Conservation (phyloP, 2,888 invertebrate genomes). For the Pollenia griseotomentosa region DNA sequence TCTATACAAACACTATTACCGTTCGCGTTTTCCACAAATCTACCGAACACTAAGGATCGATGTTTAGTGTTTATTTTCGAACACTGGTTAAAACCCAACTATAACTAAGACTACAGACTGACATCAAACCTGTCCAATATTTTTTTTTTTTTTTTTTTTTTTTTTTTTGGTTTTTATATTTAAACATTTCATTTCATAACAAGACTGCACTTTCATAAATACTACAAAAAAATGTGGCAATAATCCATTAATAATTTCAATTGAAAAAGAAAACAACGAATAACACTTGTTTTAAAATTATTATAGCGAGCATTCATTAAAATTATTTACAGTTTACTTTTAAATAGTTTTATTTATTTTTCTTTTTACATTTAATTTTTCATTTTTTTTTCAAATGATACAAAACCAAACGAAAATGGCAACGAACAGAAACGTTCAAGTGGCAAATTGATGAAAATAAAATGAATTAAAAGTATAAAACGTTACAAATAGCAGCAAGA, state of each 20-base stretch:
- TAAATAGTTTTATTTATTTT: conserved; percentile 18
- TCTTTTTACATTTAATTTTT: conserved; percentile 9
- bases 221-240: background rate
- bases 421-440: conserved; percentile 12
- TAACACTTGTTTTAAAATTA: conserved; percentile 32
- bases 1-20: no score
- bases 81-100: no score
- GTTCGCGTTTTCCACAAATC: no score
- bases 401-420: conserved; percentile 16
- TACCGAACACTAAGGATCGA: no score
- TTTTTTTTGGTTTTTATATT: no score
- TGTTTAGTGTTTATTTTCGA: no score
- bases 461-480: conserved; percentile 6
- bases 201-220: no score
- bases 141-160: no score
- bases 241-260: conserved; percentile 26
- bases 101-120: no score
- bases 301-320: conserved; percentile 8
- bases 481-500: background rate
- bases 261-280: conserved; percentile 10
- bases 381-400: background rate
- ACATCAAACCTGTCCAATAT: no score
- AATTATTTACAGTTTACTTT: background rate
- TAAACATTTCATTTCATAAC: no score
- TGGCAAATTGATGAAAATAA: conserved; percentile 43